phyloP scores from a whole-genome alignment of 2,797 vertebrate genomes.

The Cygnus olor region DNA sequence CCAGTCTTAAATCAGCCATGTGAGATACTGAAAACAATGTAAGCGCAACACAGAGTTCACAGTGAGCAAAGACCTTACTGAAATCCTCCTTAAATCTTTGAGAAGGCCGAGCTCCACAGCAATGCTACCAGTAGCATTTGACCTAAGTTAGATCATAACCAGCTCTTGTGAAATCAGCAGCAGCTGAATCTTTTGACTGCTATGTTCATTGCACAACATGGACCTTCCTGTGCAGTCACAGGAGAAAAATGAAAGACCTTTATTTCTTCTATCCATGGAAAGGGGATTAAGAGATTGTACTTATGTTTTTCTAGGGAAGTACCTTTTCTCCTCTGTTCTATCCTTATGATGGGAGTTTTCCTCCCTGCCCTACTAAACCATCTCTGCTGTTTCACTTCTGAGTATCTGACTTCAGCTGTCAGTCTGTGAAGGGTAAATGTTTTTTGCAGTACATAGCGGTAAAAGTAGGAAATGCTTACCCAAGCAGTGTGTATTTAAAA shows the following conservation, averaged over 20 bases:
- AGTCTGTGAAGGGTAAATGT: neutral
- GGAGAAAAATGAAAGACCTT: neutral
- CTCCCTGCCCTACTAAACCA: neutral
- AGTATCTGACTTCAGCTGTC: neutral
- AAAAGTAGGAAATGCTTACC: neutral
- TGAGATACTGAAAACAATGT: neutral
- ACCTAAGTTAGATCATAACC: neutral
- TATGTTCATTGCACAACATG: neutral
- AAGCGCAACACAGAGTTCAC: neutral
- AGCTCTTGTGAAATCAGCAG: neutral
- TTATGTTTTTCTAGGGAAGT: neutral
- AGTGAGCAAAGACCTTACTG: neutral
- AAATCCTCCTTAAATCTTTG: neutral
- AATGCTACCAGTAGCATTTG: neutral
- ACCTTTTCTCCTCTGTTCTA: neutral
- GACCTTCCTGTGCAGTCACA: neutral
- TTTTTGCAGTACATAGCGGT: neutral
- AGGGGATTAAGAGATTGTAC: neutral
- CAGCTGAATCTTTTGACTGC: neutral
- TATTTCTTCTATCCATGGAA: neutral
- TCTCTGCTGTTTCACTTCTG: neutral
- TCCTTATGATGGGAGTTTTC: neutral
- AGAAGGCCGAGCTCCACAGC: neutral
- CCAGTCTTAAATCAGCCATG: neutral
- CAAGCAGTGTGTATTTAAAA: neutral